Evolutionary conservation across 2,888 invertebrate genomes (phyloP).

Genomic region (Phoenoteleia sp.): DNA sequence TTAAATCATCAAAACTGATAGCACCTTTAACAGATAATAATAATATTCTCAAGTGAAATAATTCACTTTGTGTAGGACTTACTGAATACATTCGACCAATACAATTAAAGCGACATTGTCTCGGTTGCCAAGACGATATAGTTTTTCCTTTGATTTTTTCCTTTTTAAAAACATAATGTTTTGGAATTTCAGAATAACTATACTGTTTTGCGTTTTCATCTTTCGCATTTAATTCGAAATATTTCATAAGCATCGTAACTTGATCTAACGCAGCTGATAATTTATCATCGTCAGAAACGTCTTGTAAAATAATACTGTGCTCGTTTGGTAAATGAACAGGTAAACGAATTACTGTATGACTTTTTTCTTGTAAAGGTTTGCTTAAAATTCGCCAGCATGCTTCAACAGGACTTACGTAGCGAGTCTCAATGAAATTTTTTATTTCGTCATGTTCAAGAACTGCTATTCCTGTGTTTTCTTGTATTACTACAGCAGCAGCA

Average conservation of each 20-base stretch:
- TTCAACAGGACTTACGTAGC: neutral
- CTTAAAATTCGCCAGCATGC: neutral
- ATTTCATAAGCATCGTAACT: neutral
- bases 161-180: neutral
- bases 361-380: conserved; percentile 12
- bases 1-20: neutral
- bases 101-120: neutral
- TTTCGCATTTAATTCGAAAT: neutral
- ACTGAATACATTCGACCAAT: conserved; percentile 5
- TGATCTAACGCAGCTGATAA: neutral
- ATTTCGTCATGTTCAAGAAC: neutral
- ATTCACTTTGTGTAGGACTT: neutral
- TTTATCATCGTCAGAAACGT: neutral
- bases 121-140: neutral
- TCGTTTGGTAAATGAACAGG: neutral
- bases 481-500: neutral
- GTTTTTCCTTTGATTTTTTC: neutral
- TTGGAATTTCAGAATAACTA: conserved; percentile 3
- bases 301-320: conserved; percentile 41
- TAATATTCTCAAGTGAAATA: neutral
- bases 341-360: neutral
- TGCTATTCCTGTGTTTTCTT: neutral
- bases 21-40: neutral
- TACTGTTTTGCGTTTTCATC: neutral
- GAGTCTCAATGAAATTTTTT: neutral